Evolutionary conservation across 2,888 invertebrate species (phyloP).

Genomic region (Phragmatobia fuliginosa): DNA sequence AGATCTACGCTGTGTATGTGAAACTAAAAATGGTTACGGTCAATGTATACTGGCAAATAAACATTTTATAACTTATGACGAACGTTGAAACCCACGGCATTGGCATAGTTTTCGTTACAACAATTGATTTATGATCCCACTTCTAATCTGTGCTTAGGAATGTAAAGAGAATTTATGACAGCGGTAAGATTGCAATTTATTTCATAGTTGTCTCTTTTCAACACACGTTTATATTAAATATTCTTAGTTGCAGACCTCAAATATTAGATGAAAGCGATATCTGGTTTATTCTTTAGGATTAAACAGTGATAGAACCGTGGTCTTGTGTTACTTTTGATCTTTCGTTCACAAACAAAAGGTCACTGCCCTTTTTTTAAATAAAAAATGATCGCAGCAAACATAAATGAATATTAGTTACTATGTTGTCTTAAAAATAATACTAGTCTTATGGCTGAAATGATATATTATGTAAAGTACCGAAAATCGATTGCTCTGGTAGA

Average conservation of each 20-base stretch:
- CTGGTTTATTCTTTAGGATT: neutral
- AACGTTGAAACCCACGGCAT: slow-evolving; percentile 36
- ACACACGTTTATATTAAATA: neutral
- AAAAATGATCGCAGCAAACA: neutral
- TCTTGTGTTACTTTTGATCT: neutral
- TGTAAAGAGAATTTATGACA: neutral
- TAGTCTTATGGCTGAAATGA: neutral
- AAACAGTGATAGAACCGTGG: neutral
- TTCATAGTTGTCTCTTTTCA: neutral
- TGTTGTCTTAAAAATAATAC: neutral
- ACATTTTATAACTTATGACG: slow-evolving; percentile 40
- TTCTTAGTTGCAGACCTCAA: neutral
- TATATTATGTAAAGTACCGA: neutral
- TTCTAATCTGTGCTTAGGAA: neutral
- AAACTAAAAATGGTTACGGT: slow-evolving; percentile 55
- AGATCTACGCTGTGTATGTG: slow-evolving; percentile 51
- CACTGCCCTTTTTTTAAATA: neutral
- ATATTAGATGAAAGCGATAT: neutral
- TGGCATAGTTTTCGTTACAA: slow-evolving; percentile 26
- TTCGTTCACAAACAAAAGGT: neutral
- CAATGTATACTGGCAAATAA: slow-evolving; percentile 46
- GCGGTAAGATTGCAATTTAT: slow-evolving; percentile 9
- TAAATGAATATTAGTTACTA: neutral
- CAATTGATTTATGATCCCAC: slow-evolving; percentile 19
- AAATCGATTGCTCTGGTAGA: neutral